Conservation (phyloP, 2,797 vertebrate genomes). For the Sebastes diploproa region DNA sequence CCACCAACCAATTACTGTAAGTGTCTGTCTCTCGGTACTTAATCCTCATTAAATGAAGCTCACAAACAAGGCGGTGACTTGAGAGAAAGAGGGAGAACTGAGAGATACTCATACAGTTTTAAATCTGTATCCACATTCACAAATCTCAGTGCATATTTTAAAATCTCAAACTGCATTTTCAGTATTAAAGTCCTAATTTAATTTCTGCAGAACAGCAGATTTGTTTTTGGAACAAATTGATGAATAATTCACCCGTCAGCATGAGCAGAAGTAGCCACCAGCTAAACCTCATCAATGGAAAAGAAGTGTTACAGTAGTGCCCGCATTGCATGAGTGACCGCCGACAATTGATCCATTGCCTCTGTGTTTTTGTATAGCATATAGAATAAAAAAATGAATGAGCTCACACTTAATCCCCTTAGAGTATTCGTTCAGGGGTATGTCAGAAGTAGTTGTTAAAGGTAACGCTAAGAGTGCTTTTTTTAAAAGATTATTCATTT, state of each 20-base stretch:
- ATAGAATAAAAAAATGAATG: background rate
- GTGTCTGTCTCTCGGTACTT: background rate
- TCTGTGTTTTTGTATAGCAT: background rate
- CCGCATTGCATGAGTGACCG: background rate
- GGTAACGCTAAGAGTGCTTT: background rate
- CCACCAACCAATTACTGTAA: background rate
- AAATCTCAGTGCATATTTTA: background rate
- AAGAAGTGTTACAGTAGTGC: background rate
- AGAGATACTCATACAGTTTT: background rate
- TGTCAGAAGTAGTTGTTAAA: background rate
- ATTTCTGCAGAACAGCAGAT: background rate
- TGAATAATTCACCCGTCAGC: background rate
- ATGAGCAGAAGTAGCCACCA: background rate
- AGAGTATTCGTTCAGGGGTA: background rate
- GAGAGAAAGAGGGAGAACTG: background rate
- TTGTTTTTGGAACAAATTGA: background rate
- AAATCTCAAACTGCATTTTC: background rate
- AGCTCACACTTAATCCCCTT: background rate
- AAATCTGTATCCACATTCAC: background rate
- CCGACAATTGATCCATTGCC: background rate
- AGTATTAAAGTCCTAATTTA: background rate
- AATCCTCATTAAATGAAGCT: background rate
- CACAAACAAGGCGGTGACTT: background rate
- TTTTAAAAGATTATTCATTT: background rate
- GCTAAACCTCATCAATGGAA: background rate